Base-by-base conservation (phyloP, 2,113 vertebrate species). In the Polypterus bichir region DNA sequence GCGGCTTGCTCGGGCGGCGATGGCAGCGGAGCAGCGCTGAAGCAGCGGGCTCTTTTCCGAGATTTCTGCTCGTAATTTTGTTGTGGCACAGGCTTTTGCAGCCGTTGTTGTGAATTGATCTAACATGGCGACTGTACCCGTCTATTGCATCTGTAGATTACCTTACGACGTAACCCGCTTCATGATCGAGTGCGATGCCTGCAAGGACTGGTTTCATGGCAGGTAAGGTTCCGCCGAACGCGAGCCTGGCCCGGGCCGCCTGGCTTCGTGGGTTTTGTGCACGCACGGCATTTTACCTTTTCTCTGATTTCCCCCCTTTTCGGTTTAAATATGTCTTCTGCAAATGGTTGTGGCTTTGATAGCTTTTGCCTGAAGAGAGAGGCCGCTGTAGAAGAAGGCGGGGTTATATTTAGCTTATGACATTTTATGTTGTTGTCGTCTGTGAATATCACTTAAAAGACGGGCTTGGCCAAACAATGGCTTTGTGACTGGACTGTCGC, bases 81-180 rank as follows among this genome's bases (percentile, higher is more conserved):
- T 80, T 78, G 77, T 79, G 81, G 81, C 77, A 79, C 78, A 79
- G 54, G 78, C 81, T 82, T 78, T 77, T 79, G 82, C 82, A 79
- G 81, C 65, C 80, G 86, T 81, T 84, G 84, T 85, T 83, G 82
- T 86, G 86, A 83, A 86, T 78, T 85, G 86, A 90, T 75, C 82
- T 81, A 89, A 97, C 91, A 97, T 97, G 93, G 93, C 93, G 93
- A 92, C 93, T 83, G 92, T 89, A 90, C 91, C 93, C 82, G 92
- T 95, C 71, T 94, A 97, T 90, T 95, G 92, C 89, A 86, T 95
- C 86, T 97, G 93, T 88, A 91, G 92, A 86, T 87, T 93, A 78
- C 92, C 93, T 80, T 95, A 97, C 93, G 92, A 97, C 88, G 92
- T 94, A 81, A 94, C 88, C 85, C 91, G 93, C 86, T 97, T 97